Conservation (phyloP, 2,888 invertebrate genomes). For the Eupithecia insigniata region DNA sequence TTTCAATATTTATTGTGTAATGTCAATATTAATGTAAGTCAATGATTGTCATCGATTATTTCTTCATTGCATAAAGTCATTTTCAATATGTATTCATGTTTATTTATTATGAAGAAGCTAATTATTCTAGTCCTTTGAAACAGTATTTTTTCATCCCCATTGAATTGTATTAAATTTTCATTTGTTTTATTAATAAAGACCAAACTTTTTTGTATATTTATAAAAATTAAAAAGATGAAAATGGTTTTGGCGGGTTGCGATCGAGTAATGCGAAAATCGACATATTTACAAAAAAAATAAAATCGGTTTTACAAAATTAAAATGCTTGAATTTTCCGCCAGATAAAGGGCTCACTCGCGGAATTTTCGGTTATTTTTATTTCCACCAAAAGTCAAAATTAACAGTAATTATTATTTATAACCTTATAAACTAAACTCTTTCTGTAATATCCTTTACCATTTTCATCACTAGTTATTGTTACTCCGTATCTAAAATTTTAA, state of each 20-base stretch:
- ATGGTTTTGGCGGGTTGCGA: constrained; percentile 46
- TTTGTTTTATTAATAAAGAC: constrained; percentile 58
- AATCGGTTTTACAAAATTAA: constrained; percentile 55
- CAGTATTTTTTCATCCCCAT: constrained; percentile 53
- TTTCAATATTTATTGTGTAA: constrained; percentile 51
- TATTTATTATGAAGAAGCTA: constrained; percentile 54
- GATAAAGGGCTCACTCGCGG: constrained; percentile 73
- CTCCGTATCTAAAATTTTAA: constrained; percentile 67
- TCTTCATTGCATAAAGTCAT: constrained; percentile 29
- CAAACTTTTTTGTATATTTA: constrained; percentile 74
- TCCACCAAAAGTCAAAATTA: constrained; percentile 41
- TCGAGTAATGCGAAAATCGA: constrained; percentile 43
- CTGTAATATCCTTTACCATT: constrained; percentile 44
- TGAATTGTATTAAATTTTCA: constrained; percentile 54
- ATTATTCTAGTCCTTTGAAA: constrained; percentile 60
- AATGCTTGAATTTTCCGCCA: constrained; percentile 59
- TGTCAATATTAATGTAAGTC: constrained; percentile 36
- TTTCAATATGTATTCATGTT: constrained; percentile 45
- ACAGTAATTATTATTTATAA: constrained; percentile 18
- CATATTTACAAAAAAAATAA: constrained; percentile 36
- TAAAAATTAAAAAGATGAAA: constrained; percentile 61
- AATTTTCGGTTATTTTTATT: constrained; percentile 64
- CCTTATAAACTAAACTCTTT: constrained; percentile 36
- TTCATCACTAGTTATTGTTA: constrained; percentile 61
- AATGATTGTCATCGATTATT: constrained; percentile 15